phyloP scores from a whole-genome alignment of 2,113 vertebrate genomes.

The Cyphomyrus plagiostoma region DNA sequence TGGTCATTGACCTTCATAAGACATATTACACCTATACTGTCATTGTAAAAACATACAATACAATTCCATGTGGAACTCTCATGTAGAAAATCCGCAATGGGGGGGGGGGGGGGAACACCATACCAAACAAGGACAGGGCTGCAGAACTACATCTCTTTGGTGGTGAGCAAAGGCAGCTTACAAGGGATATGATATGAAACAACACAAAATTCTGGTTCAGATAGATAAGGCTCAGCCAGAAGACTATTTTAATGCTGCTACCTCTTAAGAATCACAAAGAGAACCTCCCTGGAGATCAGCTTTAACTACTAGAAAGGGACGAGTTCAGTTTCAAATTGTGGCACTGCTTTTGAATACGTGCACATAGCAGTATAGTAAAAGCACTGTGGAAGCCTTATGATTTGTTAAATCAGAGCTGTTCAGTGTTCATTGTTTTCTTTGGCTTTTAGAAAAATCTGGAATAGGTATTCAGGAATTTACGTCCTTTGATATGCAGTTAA shows the following conservation, averaged over 20 bases:
- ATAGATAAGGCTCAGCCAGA: not conserved
- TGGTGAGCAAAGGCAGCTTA: not conserved
- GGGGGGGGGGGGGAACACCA: too few species aligned
- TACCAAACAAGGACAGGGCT: slow-evolving; percentile 29
- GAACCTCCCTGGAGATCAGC: not conserved
- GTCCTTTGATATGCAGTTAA: not conserved
- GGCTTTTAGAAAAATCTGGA: not conserved
- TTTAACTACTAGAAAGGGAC: not conserved
- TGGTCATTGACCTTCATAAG: not conserved
- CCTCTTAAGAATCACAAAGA: not conserved
- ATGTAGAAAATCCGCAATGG: not conserved
- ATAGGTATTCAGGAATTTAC: not conserved
- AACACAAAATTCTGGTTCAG: not conserved
- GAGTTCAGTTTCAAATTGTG: not conserved
- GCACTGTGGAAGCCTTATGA: not conserved
- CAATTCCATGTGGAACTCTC: not conserved
- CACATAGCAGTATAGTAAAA: not conserved
- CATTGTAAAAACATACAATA: not conserved
- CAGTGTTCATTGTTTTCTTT: not conserved
- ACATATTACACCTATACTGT: not conserved
- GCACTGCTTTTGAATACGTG: not conserved
- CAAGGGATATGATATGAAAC: not conserved
- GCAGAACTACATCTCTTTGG: not conserved
- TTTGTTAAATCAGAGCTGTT: not conserved
- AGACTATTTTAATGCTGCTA: not conserved